These are phyloP conservation scores for Potamarius usumacintae DNA, from an alignment of 2,113 vertebrate species.

Conservation along the genomic window DNA sequence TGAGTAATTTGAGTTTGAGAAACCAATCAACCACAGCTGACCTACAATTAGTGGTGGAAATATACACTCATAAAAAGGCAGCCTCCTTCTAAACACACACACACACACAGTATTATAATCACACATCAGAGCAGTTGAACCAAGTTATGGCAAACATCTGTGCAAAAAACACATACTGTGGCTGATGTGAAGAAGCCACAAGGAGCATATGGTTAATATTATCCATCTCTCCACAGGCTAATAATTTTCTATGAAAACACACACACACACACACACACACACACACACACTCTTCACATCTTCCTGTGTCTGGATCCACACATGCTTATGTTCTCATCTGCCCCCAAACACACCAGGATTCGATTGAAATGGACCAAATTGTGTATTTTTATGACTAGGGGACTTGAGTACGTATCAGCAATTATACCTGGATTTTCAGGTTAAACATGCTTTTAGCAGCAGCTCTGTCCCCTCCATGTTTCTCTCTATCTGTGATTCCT, in stretches of 20 bases:
- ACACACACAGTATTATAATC: background rate
- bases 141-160: constrained; percentile 23
- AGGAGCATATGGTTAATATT: constrained; percentile 37
- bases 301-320: background rate
- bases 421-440: no score
- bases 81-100: background rate
- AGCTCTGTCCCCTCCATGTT: no score
- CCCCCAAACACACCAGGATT: no score
- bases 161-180: background rate
- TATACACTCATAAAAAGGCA: no score
- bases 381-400: no score
- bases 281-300: background rate
- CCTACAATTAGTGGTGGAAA: background rate
- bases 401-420: no score
- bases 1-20: background rate
- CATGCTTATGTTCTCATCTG: no score
- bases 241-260: constrained; percentile 12
- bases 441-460: no score
- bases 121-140: constrained; percentile 17
- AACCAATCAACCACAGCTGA: background rate
- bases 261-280: background rate
- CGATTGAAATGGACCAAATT: no score
- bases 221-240: constrained; percentile 17
- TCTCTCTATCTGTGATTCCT: no score
- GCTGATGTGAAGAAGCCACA: background rate